Evolutionary conservation across 2,113 vertebrate genomes (phyloP).

Genomic region (Aramus guarauna): DNA sequence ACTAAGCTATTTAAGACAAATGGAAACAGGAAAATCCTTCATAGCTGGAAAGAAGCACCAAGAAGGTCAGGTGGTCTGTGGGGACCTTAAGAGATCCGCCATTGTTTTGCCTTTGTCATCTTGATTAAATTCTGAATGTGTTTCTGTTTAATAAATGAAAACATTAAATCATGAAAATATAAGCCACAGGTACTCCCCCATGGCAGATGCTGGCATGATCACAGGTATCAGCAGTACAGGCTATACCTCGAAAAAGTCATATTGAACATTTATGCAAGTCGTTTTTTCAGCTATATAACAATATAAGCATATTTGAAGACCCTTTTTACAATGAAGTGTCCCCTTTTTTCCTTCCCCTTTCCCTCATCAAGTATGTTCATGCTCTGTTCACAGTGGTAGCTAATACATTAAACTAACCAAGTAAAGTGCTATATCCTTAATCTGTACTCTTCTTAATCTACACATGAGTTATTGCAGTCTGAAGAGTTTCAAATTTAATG

Average conservation of each 20-base stretch:
- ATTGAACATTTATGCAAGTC: not conserved
- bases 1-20: not conserved
- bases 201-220: too few relatives aligned
- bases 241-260: not conserved
- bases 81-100: not conserved
- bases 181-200: too few relatives aligned
- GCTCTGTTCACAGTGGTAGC: not conserved
- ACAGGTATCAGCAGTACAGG: not conserved
- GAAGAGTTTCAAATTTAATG: not conserved
- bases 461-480: not conserved
- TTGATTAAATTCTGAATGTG: too few relatives aligned
- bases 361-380: not conserved
- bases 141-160: too few relatives aligned
- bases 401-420: not conserved
- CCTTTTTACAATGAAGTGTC: not conserved
- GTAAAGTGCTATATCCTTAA: not conserved
- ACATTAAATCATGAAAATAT: too few relatives aligned
- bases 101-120: not conserved
- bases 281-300: not conserved
- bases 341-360: not conserved
- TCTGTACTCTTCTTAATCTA: not conserved
- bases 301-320: not conserved
- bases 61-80: not conserved
- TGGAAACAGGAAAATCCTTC: not conserved
- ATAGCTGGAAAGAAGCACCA: not conserved